A percentile compares a stretch with the other conserved stretches of the same genome.
Conservation (phyloP, 92 coral and sea anemone genomes). For the Scolanthus callimorphus region DNA sequence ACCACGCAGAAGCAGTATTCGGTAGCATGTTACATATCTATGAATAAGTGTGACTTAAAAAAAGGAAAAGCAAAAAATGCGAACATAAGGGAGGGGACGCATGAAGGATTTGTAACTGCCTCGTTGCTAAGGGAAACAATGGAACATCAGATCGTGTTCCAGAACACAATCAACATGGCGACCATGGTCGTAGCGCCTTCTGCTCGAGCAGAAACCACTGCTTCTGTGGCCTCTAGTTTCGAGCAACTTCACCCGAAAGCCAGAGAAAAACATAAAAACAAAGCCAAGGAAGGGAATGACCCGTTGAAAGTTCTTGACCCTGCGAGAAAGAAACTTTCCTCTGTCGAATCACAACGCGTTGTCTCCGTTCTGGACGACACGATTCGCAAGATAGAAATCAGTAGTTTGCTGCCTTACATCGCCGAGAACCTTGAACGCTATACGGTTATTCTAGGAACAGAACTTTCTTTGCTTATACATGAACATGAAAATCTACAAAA, state of each 20-base stretch:
- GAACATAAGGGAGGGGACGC: too few species aligned
- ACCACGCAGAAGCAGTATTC: too few species aligned
- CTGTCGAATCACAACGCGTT: slow-evolving; percentile 95
- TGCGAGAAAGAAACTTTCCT: slow-evolving; percentile 86
- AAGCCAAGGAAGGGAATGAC: slow-evolving; percentile 69
- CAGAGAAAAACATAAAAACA: slow-evolving; percentile 63
- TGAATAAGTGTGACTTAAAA: too few species aligned
- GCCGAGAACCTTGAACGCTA: slow-evolving; percentile 80
- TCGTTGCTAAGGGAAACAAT: slow-evolving; percentile 45
- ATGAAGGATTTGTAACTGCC: too few species aligned
- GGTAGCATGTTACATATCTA: too few species aligned
- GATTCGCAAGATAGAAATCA: slow-evolving; percentile 78
- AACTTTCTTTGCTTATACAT: slow-evolving; percentile 50
- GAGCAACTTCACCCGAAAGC: slow-evolving; percentile 62
- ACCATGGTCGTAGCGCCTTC: slow-evolving; percentile 75
- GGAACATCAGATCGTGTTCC: slow-evolving; percentile 34
- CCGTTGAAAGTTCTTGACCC: slow-evolving; percentile 97
- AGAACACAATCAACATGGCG: slow-evolving; percentile 15
- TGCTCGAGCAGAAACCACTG: slow-evolving; percentile 78
- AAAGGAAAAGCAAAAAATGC: too few species aligned
- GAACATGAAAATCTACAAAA: slow-evolving; percentile 85
- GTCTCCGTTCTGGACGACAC: slow-evolving; percentile 88
- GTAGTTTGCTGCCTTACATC: slow-evolving; percentile 77
- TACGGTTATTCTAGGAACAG: slow-evolving; percentile 83
- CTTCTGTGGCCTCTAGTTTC: slow-evolving; percentile 90